Evolutionary conservation across 2,797 vertebrate species (phyloP).

Genomic region (Gallinago stenura): DNA sequence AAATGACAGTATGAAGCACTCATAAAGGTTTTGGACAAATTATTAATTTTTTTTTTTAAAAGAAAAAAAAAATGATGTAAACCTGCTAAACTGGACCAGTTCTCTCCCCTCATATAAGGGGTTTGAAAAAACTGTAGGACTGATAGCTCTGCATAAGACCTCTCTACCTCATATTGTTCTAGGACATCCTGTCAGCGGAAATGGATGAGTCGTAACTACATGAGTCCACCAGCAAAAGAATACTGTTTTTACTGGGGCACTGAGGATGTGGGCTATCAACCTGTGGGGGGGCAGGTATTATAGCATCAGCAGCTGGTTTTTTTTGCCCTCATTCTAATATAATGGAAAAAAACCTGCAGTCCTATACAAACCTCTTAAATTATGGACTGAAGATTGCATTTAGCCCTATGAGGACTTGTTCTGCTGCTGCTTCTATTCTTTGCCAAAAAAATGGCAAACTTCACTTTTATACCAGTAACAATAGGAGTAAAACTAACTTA

Average conservation of each 20-base stretch:
- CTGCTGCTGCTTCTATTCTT: not conserved
- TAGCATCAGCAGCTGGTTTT: not conserved
- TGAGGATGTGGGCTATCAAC: not conserved
- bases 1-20: not conserved
- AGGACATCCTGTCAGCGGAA: not conserved
- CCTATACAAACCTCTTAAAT: not conserved
- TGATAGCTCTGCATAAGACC: not conserved
- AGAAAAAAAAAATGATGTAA: not conserved
- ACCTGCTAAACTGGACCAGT: not conserved
- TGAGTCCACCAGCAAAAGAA: not conserved
- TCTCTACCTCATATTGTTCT: not conserved
- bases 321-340: rapidly evolving
- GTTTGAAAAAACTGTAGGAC: not conserved
- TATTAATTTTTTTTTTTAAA: not conserved
- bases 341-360: not conserved
- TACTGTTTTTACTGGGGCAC: not conserved
- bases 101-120: not conserved
- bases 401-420: not conserved
- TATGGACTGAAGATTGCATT: not conserved
- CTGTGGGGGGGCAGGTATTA: not conserved
- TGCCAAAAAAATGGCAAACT: not conserved
- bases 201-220: not conserved
- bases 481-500: not conserved
- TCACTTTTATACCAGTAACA: not conserved
- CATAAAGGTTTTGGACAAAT: not conserved